Percentiles rank a stretch among this genome's conserved stretches.
These are phyloP conservation scores for Heliconius hortense DNA, from an alignment of 2,888 invertebrate species.

Conservation along the genomic window DNA sequence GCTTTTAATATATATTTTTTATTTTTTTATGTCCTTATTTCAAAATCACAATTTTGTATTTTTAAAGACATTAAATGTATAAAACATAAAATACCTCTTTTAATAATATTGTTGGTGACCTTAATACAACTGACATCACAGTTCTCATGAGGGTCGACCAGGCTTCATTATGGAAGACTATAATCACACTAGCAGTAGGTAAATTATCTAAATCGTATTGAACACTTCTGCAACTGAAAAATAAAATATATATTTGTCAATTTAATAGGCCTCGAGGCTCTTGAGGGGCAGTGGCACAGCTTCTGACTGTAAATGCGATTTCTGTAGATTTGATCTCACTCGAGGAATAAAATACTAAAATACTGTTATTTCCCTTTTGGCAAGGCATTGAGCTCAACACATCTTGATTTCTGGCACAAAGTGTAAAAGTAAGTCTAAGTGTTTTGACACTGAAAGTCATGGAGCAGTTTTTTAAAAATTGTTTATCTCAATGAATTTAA, in stretches of 20 bases:
- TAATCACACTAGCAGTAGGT: constrained; percentile 94
- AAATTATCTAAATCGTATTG: constrained; percentile 79
- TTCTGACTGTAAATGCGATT: neutral
- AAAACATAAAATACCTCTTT: constrained; percentile 84
- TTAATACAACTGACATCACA: constrained; percentile 94
- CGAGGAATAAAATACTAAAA: no score
- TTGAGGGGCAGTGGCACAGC: neutral
- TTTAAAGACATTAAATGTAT: neutral
- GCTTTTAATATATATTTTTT: no score
- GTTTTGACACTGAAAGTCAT: no score
- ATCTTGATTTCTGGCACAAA: no score
- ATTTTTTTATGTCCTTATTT: no score
- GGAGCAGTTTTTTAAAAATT: neutral
- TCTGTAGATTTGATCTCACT: no score
- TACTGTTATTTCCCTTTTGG: no score
- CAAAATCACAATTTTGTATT: no score
- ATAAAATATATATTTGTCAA: neutral
- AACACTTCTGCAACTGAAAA: constrained; percentile 67
- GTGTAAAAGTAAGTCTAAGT: no score
- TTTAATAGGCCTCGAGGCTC: neutral
- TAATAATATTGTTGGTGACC: constrained; percentile 91
- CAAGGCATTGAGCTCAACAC: no score
- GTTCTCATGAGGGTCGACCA: constrained; percentile 98
- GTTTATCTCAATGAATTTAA: neutral
- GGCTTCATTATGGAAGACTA: constrained; percentile 99